Percentiles rank a stretch among this genome's conserved stretches.
phyloP scores from a whole-genome alignment of 1,140 invertebrate genomes.

The Macrobrachium rosenbergii region DNA sequence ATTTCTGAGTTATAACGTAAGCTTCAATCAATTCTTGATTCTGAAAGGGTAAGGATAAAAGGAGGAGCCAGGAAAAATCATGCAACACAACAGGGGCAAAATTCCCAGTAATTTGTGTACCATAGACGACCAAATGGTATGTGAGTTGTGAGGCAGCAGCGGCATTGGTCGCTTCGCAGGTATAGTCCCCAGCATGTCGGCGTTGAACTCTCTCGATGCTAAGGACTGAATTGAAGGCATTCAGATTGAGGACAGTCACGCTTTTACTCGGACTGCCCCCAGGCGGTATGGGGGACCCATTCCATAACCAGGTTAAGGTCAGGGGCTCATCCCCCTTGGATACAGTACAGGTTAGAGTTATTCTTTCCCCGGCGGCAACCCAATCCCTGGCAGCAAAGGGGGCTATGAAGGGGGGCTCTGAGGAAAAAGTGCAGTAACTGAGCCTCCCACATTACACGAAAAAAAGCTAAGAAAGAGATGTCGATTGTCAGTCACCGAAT shows the following conservation, averaged over 20 bases:
- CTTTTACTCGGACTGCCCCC: slow-evolving; percentile 70
- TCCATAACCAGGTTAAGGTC: slow-evolving; percentile 82
- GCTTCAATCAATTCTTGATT: too few species aligned
- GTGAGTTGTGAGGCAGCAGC: slow-evolving; percentile 30
- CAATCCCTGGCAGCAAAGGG: slow-evolving; percentile 8
- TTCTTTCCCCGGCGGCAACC: slow-evolving; percentile 70
- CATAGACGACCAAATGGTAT: slow-evolving; percentile 35
- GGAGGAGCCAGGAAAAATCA: too few species aligned
- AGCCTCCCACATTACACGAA: too few species aligned
- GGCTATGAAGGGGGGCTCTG: slow-evolving; percentile 23
- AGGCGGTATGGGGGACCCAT: slow-evolving; percentile 76
- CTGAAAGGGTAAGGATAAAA: too few species aligned
- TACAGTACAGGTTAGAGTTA: slow-evolving; percentile 88
- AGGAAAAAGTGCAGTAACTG: background rate
- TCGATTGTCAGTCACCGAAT: too few species aligned
- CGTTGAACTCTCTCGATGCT: slow-evolving; percentile 90
- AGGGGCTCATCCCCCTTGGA: slow-evolving; percentile 94
- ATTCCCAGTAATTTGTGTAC: slow-evolving; percentile 30
- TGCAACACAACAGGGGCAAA: too few species aligned
- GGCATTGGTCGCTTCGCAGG: slow-evolving; percentile 73
- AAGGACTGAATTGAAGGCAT: slow-evolving; percentile 89
- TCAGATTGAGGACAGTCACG: slow-evolving; percentile 77
- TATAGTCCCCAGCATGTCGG: slow-evolving; percentile 89
- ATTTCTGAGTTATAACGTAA: too few species aligned
- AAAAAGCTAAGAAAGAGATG: too few species aligned